phyloP scores from a whole-genome alignment of 2,797 vertebrate species.

The Numenius phaeopus region DNA sequence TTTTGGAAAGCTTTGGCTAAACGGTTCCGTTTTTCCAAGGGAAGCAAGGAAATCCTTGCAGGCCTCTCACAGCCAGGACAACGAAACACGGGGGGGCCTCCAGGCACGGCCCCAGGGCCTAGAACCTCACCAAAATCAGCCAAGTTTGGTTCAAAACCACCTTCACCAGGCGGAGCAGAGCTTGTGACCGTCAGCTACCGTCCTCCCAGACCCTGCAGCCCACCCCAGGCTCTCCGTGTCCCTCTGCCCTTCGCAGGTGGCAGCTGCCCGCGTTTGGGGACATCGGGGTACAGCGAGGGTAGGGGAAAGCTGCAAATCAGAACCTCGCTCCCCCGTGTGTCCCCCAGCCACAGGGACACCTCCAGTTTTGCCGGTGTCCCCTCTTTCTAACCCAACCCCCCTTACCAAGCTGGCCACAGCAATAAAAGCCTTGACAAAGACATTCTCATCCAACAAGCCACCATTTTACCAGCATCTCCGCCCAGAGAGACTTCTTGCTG shows the following conservation, averaged over 20 bases:
- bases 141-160: not conserved
- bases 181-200: rapidly evolving
- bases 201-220: rapidly evolving
- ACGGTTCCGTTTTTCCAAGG: not conserved
- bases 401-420: rapidly evolving
- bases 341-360: rapidly evolving
- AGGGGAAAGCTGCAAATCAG: not conserved
- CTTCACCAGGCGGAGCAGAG: rapidly evolving
- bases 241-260: not conserved
- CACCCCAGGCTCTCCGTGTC: rapidly evolving
- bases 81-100: not conserved
- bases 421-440: not conserved
- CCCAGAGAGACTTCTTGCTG: not conserved
- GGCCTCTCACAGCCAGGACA: not conserved
- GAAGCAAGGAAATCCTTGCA: not conserved
- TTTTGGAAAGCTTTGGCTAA: not conserved
- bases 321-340: rapidly evolving
- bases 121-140: not conserved
- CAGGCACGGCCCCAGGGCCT: not conserved
- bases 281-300: rapidly evolving
- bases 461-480: not conserved
- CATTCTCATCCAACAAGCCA: not conserved
- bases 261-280: not conserved
- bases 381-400: not conserved
- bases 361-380: not conserved